Conservation (phyloP, 1,140 invertebrate genomes). For the Drosophila sulfurigaster region DNA sequence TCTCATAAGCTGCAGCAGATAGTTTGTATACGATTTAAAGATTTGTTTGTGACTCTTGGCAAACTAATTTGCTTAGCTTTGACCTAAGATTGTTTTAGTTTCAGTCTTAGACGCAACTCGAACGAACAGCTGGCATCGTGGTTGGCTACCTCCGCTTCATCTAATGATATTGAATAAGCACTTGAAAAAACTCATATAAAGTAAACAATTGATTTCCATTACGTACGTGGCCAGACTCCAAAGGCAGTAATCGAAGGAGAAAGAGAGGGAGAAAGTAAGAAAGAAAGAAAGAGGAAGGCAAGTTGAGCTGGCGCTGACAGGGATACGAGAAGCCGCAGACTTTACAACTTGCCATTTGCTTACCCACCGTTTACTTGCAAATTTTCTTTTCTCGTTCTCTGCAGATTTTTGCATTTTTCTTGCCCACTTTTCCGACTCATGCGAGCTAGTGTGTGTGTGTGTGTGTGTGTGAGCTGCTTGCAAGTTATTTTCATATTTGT, state of each 20-base stretch:
- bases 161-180: conserved; percentile 83
- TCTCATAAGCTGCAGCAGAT: conserved; percentile 27
- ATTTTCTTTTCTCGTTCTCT: conserved; percentile 60
- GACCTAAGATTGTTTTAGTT: conserved; percentile 20
- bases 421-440: conserved; percentile 46
- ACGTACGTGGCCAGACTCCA: conserved; percentile 50
- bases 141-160: conserved; percentile 53
- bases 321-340: conserved; percentile 54
- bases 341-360: conserved; percentile 81
- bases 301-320: conserved; percentile 24
- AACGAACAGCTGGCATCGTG: conserved; percentile 32
- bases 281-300: not conserved
- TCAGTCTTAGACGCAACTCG: not conserved
- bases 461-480: conserved; percentile 49
- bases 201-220: conserved; percentile 83
- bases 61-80: conserved; percentile 47
- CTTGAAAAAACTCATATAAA: conserved; percentile 82
- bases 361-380: conserved; percentile 78
- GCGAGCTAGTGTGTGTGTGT: not conserved
- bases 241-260: not conserved
- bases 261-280: not conserved
- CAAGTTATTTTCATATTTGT: conserved; percentile 83
- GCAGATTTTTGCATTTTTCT: conserved; percentile 70
- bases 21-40: conserved; percentile 17
- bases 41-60: conserved; percentile 26